Evolutionary conservation across 1,140 invertebrate genomes (phyloP).

Genomic region (Melanaphis sacchari): DNA sequence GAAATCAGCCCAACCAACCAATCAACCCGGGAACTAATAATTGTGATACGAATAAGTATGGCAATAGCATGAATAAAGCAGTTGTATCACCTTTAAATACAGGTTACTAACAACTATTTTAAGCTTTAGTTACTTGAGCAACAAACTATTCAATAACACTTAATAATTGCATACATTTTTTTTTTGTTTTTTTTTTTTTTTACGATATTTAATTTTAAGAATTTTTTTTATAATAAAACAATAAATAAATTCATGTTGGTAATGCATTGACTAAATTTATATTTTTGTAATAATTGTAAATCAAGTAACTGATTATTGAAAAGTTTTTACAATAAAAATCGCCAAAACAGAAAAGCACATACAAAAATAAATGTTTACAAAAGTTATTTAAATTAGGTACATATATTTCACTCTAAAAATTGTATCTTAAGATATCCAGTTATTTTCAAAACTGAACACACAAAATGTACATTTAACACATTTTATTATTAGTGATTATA

Average conservation of each 20-base stretch:
- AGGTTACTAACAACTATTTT: not conserved
- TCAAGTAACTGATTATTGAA: not conserved
- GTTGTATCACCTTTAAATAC: not conserved
- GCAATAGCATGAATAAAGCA: not conserved
- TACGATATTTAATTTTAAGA: not conserved
- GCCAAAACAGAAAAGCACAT: not conserved
- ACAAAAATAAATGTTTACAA: not conserved
- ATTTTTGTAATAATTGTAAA: not conserved
- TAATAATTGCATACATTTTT: not conserved
- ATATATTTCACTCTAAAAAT: not conserved
- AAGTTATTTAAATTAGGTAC: not conserved
- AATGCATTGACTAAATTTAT: not conserved
- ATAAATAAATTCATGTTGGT: not conserved
- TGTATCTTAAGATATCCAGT: not conserved
- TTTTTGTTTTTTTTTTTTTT: not conserved
- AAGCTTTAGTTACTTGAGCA: not conserved
- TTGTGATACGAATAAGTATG: not conserved
- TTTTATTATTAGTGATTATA: not conserved
- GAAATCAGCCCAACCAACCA: not conserved
- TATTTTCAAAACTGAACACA: not conserved
- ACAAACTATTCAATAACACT: not conserved
- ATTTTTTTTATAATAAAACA: not conserved
- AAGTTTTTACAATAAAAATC: not conserved
- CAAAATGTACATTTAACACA: not conserved
- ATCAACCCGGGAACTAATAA: not conserved